Evolutionary conservation across 2,888 invertebrate species (phyloP).

Genomic region (Alentia gelatinosa): DNA sequence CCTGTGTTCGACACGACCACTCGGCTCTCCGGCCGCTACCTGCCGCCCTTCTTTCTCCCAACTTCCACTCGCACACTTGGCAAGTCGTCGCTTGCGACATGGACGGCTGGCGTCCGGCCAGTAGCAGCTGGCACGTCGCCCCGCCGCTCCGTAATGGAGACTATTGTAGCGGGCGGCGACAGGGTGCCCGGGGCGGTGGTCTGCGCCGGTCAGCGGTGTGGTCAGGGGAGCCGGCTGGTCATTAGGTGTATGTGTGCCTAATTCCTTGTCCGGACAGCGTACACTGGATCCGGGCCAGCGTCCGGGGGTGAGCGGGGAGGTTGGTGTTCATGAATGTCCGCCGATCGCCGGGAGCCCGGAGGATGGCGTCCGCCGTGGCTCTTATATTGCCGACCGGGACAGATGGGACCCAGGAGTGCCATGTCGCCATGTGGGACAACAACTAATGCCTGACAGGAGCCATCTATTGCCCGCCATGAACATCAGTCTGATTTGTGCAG

Average conservation of each 20-base stretch:
- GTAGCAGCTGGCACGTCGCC: conserved; percentile 19
- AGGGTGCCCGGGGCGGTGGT: background rate
- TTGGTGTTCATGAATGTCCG: no score
- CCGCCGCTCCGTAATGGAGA: conserved; percentile 11
- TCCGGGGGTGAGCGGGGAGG: background rate
- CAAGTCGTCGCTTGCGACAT: background rate
- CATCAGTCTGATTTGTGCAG: no score
- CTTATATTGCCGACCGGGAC: no score
- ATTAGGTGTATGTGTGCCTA: conserved; percentile 35
- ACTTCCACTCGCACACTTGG: background rate
- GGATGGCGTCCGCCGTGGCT: no score
- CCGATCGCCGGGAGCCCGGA: no score
- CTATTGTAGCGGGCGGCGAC: background rate
- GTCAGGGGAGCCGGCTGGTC: background rate
- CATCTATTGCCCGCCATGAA: no score
- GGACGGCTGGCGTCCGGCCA: background rate
- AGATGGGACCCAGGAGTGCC: no score
- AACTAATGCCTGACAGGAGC: no score
- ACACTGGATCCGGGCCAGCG: background rate
- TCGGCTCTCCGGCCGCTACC: conserved; percentile 7
- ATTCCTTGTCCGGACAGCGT: conserved; percentile 46
- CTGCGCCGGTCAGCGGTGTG: background rate
- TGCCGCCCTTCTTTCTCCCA: background rate
- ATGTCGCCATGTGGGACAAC: no score
- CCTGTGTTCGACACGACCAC: background rate